These are phyloP conservation scores for Stomatorhinus walkeri DNA, from an alignment of 2,797 vertebrate genomes.

Conservation along the genomic window DNA sequence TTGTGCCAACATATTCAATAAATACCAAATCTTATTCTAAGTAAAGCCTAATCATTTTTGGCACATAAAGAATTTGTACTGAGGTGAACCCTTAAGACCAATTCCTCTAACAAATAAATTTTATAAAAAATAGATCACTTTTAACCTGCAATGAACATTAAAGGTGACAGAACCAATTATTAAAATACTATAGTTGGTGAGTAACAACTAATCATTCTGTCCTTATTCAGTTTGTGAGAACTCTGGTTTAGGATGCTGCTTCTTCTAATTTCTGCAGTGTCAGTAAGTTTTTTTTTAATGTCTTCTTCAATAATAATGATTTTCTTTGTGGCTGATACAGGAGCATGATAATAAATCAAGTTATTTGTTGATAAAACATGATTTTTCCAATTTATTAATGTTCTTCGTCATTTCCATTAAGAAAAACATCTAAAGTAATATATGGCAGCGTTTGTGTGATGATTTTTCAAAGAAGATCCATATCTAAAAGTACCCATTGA, in stretches of 20 bases:
- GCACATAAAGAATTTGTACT: neutral
- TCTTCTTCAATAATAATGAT: neutral
- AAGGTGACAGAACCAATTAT: neutral
- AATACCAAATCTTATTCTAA: neutral
- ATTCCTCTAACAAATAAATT: neutral
- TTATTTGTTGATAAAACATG: neutral
- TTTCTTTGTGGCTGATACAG: neutral
- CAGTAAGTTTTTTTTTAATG: neutral
- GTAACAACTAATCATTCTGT: neutral
- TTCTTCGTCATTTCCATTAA: neutral
- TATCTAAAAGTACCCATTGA: neutral
- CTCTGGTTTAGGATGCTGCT: neutral
- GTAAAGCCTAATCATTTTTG: neutral
- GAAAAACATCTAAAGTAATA: neutral
- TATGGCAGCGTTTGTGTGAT: neutral
- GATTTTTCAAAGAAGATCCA: neutral
- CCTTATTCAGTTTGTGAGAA: neutral
- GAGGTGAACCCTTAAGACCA: neutral
- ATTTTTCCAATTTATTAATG: neutral
- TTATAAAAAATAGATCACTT: neutral
- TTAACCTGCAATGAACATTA: neutral
- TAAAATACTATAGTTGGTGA: neutral
- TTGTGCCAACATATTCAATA: neutral
- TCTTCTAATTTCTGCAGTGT: neutral
- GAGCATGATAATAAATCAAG: neutral